phyloP scores from a whole-genome alignment of 2,113 vertebrate species.

The Neolamprologus sp. region DNA sequence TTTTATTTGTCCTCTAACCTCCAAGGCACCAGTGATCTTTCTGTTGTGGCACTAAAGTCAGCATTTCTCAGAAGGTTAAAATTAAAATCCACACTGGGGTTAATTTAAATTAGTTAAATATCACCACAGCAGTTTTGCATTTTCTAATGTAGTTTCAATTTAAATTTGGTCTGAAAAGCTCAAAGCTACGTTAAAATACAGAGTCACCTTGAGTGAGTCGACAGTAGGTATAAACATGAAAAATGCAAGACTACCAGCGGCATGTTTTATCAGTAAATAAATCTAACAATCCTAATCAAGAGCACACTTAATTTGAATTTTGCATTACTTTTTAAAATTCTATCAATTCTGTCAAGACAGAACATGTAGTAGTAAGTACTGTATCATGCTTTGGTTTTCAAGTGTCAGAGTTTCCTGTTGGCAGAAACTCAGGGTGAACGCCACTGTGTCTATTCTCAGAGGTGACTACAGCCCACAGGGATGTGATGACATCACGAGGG shows the following conservation, averaged over 20 bases:
- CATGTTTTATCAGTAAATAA: not conserved
- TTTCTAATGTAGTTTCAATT: not conserved
- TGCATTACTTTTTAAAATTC: not conserved
- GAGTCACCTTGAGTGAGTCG: not conserved
- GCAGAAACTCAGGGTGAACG: not conserved
- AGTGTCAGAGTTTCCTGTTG: not conserved
- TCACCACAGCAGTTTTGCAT: not conserved
- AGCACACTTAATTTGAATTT: not conserved
- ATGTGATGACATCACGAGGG: conserved; percentile 44
- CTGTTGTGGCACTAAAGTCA: not conserved
- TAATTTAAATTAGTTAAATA: not conserved
- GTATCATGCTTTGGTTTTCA: not conserved
- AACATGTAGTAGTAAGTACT: not conserved
- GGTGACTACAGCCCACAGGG: conserved; percentile 4
- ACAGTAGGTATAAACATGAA: not conserved
- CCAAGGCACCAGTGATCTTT: not conserved
- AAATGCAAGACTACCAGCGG: not conserved
- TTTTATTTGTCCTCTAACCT: not conserved
- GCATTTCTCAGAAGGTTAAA: not conserved
- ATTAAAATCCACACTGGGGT: not conserved
- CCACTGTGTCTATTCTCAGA: conserved; percentile 29
- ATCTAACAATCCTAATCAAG: not conserved
- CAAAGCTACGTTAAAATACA: not conserved
- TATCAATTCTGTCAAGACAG: not conserved
- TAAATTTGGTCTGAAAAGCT: not conserved